Percentiles rank a stretch among this genome's conserved stretches.
Conservation (phyloP, 1,140 invertebrate genomes). For the Hyles euphorbiae region DNA sequence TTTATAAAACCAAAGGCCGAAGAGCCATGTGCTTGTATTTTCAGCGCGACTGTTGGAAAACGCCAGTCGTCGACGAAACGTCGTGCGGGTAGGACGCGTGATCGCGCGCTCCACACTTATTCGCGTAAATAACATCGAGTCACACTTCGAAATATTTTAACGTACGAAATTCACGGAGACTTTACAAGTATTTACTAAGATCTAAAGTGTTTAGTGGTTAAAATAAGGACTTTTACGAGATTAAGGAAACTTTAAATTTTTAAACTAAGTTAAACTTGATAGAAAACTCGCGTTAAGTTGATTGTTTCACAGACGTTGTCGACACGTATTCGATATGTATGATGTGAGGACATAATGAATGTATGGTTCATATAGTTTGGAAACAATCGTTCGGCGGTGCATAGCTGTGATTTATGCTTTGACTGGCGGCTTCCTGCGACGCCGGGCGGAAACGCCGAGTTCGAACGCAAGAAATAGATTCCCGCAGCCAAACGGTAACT, state of each 20-base stretch:
- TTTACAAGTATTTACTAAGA: no score
- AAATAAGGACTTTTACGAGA: no score
- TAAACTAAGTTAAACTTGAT: neutral
- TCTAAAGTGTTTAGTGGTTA: no score
- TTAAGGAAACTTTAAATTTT: neutral
- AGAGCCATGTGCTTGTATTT: conserved; percentile 43
- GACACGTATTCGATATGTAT: neutral
- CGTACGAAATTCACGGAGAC: no score
- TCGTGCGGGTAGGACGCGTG: conserved; percentile 23
- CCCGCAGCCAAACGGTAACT: conserved; percentile 1
- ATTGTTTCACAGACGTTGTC: neutral
- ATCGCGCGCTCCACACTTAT: conserved; percentile 9
- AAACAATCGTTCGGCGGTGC: conserved; percentile 19
- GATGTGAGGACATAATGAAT: conserved; percentile 23
- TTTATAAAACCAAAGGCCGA: conserved; percentile 39
- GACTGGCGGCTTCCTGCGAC: conserved; percentile 30
- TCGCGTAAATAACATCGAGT: conserved; percentile 60
- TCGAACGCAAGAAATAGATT: conserved; percentile 26
- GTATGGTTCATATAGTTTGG: conserved; percentile 17
- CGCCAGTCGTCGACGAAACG: conserved; percentile 41
- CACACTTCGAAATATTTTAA: conserved; percentile 9
- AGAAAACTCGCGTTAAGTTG: neutral
- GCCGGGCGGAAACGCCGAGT: conserved; percentile 27
- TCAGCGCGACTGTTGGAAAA: conserved; percentile 42
- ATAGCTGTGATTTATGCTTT: conserved; percentile 29